Conservation (phyloP, 1,140 invertebrate genomes). For the Doryteuthis pealeii region DNA sequence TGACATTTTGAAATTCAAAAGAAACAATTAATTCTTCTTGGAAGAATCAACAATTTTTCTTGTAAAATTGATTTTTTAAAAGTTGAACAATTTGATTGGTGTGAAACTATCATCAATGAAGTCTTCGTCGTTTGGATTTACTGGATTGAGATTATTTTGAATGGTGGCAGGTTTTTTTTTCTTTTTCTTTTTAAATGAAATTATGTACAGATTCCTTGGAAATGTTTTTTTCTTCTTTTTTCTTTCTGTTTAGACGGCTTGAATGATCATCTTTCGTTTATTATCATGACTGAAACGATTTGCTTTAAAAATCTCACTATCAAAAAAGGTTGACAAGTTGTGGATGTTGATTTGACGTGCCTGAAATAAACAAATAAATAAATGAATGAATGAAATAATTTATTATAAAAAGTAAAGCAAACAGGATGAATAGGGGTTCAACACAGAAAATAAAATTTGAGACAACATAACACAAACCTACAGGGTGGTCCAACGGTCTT, state of each 20-base stretch:
- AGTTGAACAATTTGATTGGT: too few species aligned
- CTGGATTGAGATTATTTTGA: too few species aligned
- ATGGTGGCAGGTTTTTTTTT: too few species aligned
- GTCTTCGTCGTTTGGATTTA: too few species aligned
- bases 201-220: too few species aligned
- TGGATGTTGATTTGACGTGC: conserved; percentile 90
- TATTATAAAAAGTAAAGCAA: background rate
- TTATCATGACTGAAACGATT: conserved; percentile 88
- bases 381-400: background rate
- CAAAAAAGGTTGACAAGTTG: conserved; percentile 88
- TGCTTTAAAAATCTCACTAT: conserved; percentile 85
- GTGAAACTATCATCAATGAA: too few species aligned
- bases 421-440: background rate
- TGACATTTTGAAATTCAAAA: too few species aligned
- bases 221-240: too few species aligned
- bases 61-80: too few species aligned
- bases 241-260: conserved; percentile 65
- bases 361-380: conserved; percentile 63
- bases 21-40: too few species aligned
- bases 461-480: background rate
- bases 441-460: background rate
- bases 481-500: background rate
- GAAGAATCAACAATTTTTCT: too few species aligned
- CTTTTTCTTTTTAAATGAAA: too few species aligned
- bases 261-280: conserved; percentile 81